Percentiles rank a stretch among this genome's conserved stretches.
Evolutionary conservation across 2,113 vertebrate genomes (phyloP).

Genomic region (Gasterosteus nipponicus): DNA sequence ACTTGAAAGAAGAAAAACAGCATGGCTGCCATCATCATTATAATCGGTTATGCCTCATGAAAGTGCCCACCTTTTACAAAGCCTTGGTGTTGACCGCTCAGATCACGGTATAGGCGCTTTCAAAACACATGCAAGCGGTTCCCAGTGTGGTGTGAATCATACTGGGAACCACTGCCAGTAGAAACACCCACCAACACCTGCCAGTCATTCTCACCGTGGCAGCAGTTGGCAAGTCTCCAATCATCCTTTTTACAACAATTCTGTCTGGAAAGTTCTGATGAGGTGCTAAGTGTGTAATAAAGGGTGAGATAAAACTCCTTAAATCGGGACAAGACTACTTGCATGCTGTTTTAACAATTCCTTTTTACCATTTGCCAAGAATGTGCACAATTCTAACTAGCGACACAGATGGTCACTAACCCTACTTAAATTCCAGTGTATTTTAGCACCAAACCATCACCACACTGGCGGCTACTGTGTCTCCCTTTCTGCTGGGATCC

Average conservation of each 20-base stretch:
- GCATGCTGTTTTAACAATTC: conserved; percentile 43
- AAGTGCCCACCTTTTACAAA: conserved; percentile 26
- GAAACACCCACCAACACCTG: conserved; percentile 67
- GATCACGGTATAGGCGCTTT: conserved; percentile 14
- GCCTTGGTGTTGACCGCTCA: conserved; percentile 24
- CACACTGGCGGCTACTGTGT: background rate
- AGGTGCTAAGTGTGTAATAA: conserved; percentile 83
- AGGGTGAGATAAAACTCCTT: conserved; percentile 73
- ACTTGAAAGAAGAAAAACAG: conserved; percentile 38
- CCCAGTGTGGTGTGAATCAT: conserved; percentile 14
- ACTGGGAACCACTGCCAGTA: conserved; percentile 39
- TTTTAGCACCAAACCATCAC: background rate
- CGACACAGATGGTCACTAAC: conserved; percentile 16
- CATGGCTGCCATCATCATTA: conserved; percentile 31
- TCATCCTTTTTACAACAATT: conserved; percentile 49
- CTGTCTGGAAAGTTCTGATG: conserved; percentile 79
- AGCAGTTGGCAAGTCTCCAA: conserved; percentile 66
- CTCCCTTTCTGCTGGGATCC: background rate
- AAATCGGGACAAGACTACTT: conserved; percentile 68
- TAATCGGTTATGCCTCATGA: conserved; percentile 12
- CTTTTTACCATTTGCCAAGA: conserved; percentile 66
- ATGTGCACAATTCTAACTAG: conserved; percentile 28
- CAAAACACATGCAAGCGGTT: conserved; percentile 40
- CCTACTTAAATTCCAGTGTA: background rate
- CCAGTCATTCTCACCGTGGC: conserved; percentile 46